A percentile compares a stretch with the other conserved stretches of the same genome.
Evolutionary conservation across 1,140 invertebrate species (phyloP).

Genomic region (Pantala flavescens): DNA sequence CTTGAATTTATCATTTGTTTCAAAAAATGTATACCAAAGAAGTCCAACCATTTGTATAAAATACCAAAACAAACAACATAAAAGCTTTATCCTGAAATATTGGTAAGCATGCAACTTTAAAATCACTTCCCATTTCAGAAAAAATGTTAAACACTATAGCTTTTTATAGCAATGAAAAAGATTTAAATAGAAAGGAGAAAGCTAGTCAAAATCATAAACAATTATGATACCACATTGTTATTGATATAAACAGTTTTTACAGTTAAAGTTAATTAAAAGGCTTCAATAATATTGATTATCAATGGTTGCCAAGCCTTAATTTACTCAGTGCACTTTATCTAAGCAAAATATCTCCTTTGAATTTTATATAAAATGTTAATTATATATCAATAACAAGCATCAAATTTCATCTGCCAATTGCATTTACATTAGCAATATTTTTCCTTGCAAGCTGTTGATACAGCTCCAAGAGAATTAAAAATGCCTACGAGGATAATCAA

Average conservation of each 20-base stretch:
- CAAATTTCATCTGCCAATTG: not conserved
- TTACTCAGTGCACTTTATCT: not conserved
- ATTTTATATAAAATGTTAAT: not conserved
- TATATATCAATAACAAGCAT: conserved; percentile 1
- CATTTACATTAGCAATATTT: not conserved
- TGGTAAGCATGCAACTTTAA: not conserved
- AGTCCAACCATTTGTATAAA: not conserved
- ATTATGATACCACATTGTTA: not conserved
- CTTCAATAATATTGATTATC: not conserved
- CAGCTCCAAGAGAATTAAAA: not conserved
- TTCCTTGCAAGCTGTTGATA: not conserved
- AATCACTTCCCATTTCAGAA: not conserved
- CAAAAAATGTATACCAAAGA: not conserved
- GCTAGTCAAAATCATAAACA: not conserved
- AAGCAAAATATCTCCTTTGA: not conserved
- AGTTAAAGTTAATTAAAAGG: not conserved
- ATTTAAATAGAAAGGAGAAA: not conserved
- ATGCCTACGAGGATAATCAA: not conserved
- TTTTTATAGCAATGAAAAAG: not conserved
- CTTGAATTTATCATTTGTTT: not conserved
- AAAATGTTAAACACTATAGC: not conserved
- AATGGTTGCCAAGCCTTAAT: not conserved
- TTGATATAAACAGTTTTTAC: not conserved
- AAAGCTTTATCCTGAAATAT: not conserved
- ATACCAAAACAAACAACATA: conserved; percentile 8